Evolutionary conservation across 1,140 invertebrate genomes (phyloP), one percentile per base, ranked within the genome.

Genomic region (Atta colombica): DNA sequence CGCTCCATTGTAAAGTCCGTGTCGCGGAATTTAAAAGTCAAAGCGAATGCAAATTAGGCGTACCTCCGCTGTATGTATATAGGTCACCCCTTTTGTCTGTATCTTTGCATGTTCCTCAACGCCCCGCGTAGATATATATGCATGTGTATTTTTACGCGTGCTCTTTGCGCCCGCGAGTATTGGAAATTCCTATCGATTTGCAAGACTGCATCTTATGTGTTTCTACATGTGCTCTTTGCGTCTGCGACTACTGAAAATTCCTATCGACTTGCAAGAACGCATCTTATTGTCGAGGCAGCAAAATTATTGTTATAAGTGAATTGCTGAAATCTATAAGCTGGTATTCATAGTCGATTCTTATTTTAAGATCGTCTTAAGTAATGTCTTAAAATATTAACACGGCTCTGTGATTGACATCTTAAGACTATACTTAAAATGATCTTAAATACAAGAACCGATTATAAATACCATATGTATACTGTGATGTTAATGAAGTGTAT

Each of bases 21-120:
- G 82, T 49, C 53, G 77, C 77, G 88, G 77, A 90, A 93, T 94
- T 93, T 93, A 93, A 92, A 93, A 93, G 93, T 93, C 92, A 94
- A 94, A 93, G 89, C 85, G 84, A 92, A 93, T 94, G 93, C 87
- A 92, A 86, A 93, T 93, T 88, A 81, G 85, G 68, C 86, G 68
- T 58, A 58, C 51, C 60, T 28, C 60, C 66, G 39, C 21, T 39
- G 51, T 87, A 35, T 63, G 7, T 81, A 78, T 69, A 69, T 86
- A 69, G 61, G 77, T 69, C 53, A 58, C n/a, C 77, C 25, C 75
- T 78, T 65, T 86, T 77, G 71, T 85, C 49, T 80, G 66, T 63
- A 69, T 16, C 55, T 51, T 72, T 87, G 39, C 77, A 55, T 72
- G 21, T 69, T 69, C 49, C 49, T 74, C 51, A 28, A 66, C 63